phyloP scores from a whole-genome alignment of 2,888 invertebrate species.

The Yponomeuta plumbellus region DNA sequence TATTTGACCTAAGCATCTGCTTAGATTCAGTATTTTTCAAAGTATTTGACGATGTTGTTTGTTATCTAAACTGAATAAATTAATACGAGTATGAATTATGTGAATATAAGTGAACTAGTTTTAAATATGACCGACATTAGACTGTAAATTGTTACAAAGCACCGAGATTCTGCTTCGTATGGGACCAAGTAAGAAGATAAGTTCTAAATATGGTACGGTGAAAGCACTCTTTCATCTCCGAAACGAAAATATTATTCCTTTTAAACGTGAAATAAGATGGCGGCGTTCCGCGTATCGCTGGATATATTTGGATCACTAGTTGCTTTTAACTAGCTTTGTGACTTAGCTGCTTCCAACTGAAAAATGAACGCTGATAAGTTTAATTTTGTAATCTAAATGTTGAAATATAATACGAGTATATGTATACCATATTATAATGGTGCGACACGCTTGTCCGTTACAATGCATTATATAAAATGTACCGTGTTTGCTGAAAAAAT shows the following conservation, averaged over 20 bases:
- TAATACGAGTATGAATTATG: too few relatives aligned
- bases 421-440: too few relatives aligned
- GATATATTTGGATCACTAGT: neutral
- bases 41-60: too few relatives aligned
- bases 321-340: neutral
- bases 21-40: too few relatives aligned
- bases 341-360: neutral
- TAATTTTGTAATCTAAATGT: too few relatives aligned
- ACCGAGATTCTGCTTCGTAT: neutral
- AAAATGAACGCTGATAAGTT: neutral
- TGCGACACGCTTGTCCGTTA: too few relatives aligned
- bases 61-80: too few relatives aligned
- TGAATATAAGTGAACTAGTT: too few relatives aligned
- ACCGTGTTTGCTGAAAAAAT: too few relatives aligned
- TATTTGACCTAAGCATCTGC: too few relatives aligned
- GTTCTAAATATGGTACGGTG: neutral
- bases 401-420: too few relatives aligned
- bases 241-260: slow-evolving; percentile 11
- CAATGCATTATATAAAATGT: too few relatives aligned
- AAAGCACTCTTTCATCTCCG: slow-evolving; percentile 8
- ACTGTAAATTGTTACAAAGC: neutral
- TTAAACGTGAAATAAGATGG: slow-evolving; percentile 4
- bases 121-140: neutral
- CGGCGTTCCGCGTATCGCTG: neutral
- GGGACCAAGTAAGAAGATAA: neutral